phyloP scores from a whole-genome alignment of 2,113 vertebrate species.

The Zootoca vivipara region DNA sequence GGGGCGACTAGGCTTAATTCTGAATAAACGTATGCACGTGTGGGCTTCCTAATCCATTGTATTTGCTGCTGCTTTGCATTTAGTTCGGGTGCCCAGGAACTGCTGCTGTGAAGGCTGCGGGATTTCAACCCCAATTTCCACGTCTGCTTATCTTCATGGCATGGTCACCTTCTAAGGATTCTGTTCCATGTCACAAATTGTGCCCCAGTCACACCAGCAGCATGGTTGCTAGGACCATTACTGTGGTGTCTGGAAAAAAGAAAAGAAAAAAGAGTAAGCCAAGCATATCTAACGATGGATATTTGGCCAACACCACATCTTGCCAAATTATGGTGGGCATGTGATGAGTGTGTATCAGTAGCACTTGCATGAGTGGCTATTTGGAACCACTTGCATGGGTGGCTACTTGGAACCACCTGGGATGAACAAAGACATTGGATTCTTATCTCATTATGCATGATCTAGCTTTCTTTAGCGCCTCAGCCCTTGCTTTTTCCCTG shows the following conservation, averaged over 20 bases:
- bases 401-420: too few relatives aligned
- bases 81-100: background rate
- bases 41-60: background rate
- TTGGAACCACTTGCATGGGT: too few relatives aligned
- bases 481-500: too few relatives aligned
- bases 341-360: too few relatives aligned
- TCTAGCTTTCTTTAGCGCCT: too few relatives aligned
- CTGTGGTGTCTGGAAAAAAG: background rate
- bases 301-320: background rate
- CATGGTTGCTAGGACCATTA: background rate
- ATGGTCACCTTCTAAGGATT: background rate
- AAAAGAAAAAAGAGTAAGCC: background rate
- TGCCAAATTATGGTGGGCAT: background rate
- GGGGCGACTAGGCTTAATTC: background rate
- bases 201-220: background rate
- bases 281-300: background rate
- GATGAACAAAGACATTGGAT: too few relatives aligned
- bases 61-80: constrained; percentile 7
- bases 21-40: constrained; percentile 4
- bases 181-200: background rate
- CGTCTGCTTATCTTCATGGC: background rate
- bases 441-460: too few relatives aligned
- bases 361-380: too few relatives aligned
- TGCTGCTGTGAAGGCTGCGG: background rate
- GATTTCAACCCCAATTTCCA: background rate